Evolutionary conservation across 35 echinoderm and acorn worm genomes (phyloP).

Genomic region (Ptychodera flava): DNA sequence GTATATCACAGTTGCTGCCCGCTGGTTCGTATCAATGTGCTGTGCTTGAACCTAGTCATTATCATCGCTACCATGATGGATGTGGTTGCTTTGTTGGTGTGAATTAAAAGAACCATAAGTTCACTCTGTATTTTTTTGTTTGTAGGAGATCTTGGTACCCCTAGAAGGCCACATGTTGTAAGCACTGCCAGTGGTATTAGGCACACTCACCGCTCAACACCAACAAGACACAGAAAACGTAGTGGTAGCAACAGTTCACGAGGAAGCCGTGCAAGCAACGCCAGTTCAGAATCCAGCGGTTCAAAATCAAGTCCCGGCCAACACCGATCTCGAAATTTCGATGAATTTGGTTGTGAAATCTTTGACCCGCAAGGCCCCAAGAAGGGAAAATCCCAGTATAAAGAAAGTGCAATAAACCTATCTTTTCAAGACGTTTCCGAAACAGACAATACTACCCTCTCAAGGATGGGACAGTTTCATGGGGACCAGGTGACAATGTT

Average conservation of each 20-base stretch:
- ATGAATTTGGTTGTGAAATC: conserved; percentile 56
- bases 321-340: conserved; percentile 65
- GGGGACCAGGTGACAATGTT: background rate
- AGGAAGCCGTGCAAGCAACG: conserved; percentile 66
- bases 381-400: background rate
- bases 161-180: conserved; percentile 82
- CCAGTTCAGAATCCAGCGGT: conserved; percentile 74
- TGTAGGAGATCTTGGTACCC: background rate
- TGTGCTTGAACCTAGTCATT: too few relatives aligned
- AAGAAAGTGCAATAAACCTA: background rate
- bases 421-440: background rate
- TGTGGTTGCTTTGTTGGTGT: too few relatives aligned
- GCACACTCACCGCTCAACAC: conserved; percentile 46
- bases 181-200: conserved; percentile 77
- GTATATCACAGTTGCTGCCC: too few relatives aligned
- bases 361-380: conserved; percentile 18
- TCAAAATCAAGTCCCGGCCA: conserved; percentile 84
- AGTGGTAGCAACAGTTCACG: conserved; percentile 86
- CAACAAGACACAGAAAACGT: conserved; percentile 62
- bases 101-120: too few relatives aligned
- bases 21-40: too few relatives aligned
- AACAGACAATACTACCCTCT: background rate
- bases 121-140: background rate
- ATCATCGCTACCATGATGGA: too few relatives aligned
- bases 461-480: background rate